A percentile compares a stretch with the other conserved stretches of the same genome.
These are phyloP conservation scores for Zalophus californianus DNA, from an alignment of 2,797 vertebrate species.

Conservation along the genomic window DNA sequence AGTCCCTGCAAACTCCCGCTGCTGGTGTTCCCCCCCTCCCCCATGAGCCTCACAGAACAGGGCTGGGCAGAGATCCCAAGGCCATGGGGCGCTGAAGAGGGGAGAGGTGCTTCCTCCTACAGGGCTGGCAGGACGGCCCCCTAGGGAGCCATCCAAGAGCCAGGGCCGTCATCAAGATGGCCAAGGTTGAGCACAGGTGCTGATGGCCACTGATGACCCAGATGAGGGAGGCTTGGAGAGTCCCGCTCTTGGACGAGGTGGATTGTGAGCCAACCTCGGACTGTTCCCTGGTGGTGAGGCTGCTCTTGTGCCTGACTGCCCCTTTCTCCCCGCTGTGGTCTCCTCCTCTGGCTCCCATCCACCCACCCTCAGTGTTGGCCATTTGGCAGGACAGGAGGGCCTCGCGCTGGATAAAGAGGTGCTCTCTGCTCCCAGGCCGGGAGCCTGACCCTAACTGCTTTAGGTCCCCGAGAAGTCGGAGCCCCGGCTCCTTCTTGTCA, in stretches of 20 bases:
- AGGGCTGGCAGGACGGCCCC: neutral
- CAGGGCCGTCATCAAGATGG: neutral
- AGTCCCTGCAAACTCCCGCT: neutral
- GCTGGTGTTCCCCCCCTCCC: neutral
- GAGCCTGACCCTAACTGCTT: no score
- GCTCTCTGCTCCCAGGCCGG: neutral
- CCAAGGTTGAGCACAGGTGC: neutral
- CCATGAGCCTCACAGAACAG: neutral
- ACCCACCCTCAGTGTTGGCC: neutral
- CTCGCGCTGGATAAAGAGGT: neutral
- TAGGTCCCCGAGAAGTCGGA: neutral
- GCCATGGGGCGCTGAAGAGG: accelerated
- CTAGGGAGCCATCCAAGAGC: neutral
- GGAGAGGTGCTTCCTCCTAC: neutral
- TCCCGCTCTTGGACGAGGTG: neutral
- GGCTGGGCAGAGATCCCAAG: neutral
- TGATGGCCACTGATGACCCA: neutral
- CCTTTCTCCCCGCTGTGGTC: neutral
- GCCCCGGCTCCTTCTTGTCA: neutral
- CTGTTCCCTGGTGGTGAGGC: neutral
- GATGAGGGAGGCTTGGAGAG: neutral
- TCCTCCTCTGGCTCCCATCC: neutral
- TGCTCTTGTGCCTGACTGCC: neutral
- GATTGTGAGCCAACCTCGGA: neutral
- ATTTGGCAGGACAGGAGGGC: neutral